Conservation (phyloP, 2,113 vertebrate species). For the Urocynchramus pylzowi region DNA sequence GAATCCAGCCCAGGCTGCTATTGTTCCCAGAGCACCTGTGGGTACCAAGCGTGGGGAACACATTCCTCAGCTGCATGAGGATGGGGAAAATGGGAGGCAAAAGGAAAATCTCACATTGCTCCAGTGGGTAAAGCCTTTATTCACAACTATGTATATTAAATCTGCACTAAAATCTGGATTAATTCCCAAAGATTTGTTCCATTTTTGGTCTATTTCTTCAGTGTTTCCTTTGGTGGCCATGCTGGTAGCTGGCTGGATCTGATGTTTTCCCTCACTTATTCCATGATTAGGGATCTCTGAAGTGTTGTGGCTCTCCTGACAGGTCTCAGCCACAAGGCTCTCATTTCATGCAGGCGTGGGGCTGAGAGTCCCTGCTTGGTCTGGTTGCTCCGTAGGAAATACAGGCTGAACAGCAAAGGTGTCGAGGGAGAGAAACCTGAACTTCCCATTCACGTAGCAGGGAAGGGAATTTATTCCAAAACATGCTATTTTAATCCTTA, state of each 20-base stretch:
- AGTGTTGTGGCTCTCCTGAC: not conserved
- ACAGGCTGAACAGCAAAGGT: not conserved
- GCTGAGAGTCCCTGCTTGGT: not conserved
- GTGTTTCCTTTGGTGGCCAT: not conserved
- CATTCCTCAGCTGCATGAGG: not conserved
- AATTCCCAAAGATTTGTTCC: not conserved
- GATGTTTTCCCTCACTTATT: not conserved
- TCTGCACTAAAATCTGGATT: not conserved
- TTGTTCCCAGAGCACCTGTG: slow-evolving; percentile 20
- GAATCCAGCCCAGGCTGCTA: not conserved
- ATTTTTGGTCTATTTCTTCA: not conserved
- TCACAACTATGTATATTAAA: not conserved
- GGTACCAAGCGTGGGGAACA: not conserved
- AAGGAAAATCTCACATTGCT: not conserved
- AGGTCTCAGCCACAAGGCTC: not conserved
- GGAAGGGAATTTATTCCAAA: not conserved
- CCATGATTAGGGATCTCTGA: not conserved
- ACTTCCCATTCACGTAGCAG: not conserved
- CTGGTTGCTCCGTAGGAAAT: not conserved
- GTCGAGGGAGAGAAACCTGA: not conserved
- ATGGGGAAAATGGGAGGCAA: not conserved
- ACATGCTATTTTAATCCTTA: not conserved
- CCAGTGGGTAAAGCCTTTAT: not conserved
- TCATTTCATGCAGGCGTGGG: not conserved
- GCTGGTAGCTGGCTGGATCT: not conserved